phyloP scores from a whole-genome alignment of 2,797 vertebrate species.

The Falco rusticolus region DNA sequence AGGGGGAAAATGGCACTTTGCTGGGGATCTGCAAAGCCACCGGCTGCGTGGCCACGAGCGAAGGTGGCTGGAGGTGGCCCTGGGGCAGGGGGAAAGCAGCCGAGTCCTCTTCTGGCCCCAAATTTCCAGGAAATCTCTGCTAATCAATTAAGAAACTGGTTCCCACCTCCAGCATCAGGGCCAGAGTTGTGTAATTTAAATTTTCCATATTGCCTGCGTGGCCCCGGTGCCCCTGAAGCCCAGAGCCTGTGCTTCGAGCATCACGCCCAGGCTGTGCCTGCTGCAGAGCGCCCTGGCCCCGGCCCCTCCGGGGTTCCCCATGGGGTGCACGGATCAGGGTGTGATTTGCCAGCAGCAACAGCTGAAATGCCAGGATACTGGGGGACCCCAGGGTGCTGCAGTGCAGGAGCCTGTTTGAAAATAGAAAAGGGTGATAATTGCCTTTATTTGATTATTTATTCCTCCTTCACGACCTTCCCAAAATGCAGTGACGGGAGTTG shows the following conservation, averaged over 20 bases:
- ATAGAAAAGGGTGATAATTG: not conserved
- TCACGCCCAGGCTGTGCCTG: fast-evolving
- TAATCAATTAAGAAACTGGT: not conserved
- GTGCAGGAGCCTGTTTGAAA: fast-evolving
- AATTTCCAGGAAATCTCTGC: constrained; percentile 22
- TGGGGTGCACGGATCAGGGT: fast-evolving
- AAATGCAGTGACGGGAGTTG: not conserved
- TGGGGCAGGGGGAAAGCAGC: not conserved
- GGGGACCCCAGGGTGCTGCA: fast-evolving
- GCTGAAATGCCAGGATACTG: fast-evolving
- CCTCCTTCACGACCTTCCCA: not conserved
- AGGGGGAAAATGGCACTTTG: not conserved
- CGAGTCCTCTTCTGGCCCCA: not conserved
- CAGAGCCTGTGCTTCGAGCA: fast-evolving
- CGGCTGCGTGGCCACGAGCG: fast-evolving
- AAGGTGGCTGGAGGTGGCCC: not conserved
- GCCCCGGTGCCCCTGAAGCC: not conserved
- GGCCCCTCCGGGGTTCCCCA: fast-evolving
- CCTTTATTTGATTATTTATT: not conserved
- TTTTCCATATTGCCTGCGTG: not conserved
- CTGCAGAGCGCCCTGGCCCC: fast-evolving
- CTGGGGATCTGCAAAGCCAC: not conserved
- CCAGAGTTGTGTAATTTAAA: not conserved
- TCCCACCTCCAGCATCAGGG: not conserved
- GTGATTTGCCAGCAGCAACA: fast-evolving